phyloP scores from a whole-genome alignment of 2,797 vertebrate species.

The Rousettus madagascariensis region DNA sequence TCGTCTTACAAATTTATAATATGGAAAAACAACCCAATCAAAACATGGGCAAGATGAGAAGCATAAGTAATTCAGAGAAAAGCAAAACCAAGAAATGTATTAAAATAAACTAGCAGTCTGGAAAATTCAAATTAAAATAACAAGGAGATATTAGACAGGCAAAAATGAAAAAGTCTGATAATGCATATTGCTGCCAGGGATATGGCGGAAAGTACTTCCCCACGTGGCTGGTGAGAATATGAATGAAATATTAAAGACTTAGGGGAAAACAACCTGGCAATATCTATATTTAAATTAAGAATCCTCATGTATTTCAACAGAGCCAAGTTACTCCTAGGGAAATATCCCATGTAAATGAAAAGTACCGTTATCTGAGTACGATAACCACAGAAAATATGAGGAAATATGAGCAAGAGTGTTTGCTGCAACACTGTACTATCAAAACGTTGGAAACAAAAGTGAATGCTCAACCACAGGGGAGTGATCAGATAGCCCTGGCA shows the following conservation, averaged over 20 bases:
- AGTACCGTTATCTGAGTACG: not conserved
- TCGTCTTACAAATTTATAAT: not conserved
- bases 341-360: not conserved
- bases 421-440: not conserved
- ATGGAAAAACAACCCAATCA: not conserved
- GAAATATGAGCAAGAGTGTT: not conserved
- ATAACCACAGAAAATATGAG: not conserved
- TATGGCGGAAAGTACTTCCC: not conserved
- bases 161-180: slow-evolving; percentile 22
- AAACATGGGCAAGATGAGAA: not conserved
- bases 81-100: not conserved
- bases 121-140: slow-evolving; percentile 53
- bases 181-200: not conserved
- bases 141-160: not conserved
- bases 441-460: not conserved
- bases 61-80: slow-evolving; percentile 7
- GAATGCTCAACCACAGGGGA: not conserved
- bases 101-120: not conserved
- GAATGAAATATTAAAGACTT: slow-evolving; percentile 1
- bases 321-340: not conserved
- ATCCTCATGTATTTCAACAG: not conserved
- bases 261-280: not conserved
- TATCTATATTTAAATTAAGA: slow-evolving; percentile 42
- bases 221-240: not conserved
- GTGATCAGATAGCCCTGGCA: not conserved